Conservation (phyloP, 2,888 invertebrate species). For the Eumacrocentrus americanus region DNA sequence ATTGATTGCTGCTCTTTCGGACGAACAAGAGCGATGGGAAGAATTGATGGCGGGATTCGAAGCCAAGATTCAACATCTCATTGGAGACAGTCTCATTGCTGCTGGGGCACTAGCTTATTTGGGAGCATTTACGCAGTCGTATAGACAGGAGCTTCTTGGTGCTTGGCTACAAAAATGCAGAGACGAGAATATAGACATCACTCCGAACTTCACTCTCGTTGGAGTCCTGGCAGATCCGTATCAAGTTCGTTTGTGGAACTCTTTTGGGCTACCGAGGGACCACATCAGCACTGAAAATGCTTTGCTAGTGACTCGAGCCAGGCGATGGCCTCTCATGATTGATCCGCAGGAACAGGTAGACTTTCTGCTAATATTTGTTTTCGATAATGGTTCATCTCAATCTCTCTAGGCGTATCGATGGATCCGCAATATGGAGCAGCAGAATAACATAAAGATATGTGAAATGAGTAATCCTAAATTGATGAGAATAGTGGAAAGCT, state of each 20-base stretch:
- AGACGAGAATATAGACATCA: slow-evolving; percentile 73
- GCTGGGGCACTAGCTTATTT: slow-evolving; percentile 89
- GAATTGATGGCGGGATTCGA: slow-evolving; percentile 74
- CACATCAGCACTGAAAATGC: slow-evolving; percentile 90
- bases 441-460: slow-evolving; percentile 75
- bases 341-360: slow-evolving; percentile 91
- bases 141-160: slow-evolving; percentile 71
- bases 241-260: slow-evolving; percentile 89
- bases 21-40: slow-evolving; percentile 87
- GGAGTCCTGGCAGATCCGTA: slow-evolving; percentile 81
- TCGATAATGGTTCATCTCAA: neutral
- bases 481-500: slow-evolving; percentile 79
- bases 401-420: slow-evolving; percentile 79
- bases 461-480: slow-evolving; percentile 81
- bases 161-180: slow-evolving; percentile 75
- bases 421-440: slow-evolving; percentile 86
- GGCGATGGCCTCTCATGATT: slow-evolving; percentile 89
- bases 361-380: slow-evolving; percentile 4
- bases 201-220: slow-evolving; percentile 71
- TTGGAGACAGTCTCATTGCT: slow-evolving; percentile 87
- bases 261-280: slow-evolving; percentile 86
- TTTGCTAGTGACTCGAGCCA: slow-evolving; percentile 82
- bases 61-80: slow-evolving; percentile 72
- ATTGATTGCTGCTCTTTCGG: slow-evolving; percentile 83
- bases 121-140: slow-evolving; percentile 83